Base-by-base conservation (phyloP, 2,113 vertebrate species). In the Tyrannus savana region DNA sequence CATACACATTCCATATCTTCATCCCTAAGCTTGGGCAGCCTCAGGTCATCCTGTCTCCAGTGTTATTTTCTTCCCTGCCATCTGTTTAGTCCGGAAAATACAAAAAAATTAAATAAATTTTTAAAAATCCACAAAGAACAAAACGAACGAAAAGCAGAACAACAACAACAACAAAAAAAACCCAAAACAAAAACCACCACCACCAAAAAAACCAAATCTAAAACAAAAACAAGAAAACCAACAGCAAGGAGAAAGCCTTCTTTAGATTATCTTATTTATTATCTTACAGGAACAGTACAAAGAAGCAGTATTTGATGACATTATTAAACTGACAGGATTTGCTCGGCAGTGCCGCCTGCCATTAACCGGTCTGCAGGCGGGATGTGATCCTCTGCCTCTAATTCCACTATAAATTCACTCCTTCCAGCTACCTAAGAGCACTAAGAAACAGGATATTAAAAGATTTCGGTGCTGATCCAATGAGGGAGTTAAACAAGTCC, bases 361-460 rank as follows among this genome's bases (percentile, higher is more conserved):
- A 17, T 78, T 92, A 78, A 16, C 37, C 39, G 25, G 18, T 1
- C 42, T 52, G 64, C 82, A 72, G 73, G 55, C 92, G 75, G 88
- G 90, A 78, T 78, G 83, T 21, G 73, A 82, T 73, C 83, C 90
- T 89, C 76, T 53, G 73, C 88, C 50, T 85, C 90, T 92, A 74
- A 93, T 93, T 96, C 86, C 83, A 35, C 85, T 88, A 72, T 84
- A 89, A 93, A 93, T 96, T 93, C 69, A 64, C 93, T 82, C 90
- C 90, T 95, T 95, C 90, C 95, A 96, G 90, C 96, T 67, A 84
- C 92, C 95, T 94, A 89, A 90, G 72, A 90, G 86, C 90, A 95
- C 95, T 94, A 75, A 90, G 89, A 87, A 84, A 91, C 93, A 96
- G 92, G 96, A 94, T 96, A 96, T 96, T 96, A 97, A 96, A 95